Base-by-base conservation (phyloP, 2,888 invertebrate genomes). In the Pherbina coryleti region DNA sequence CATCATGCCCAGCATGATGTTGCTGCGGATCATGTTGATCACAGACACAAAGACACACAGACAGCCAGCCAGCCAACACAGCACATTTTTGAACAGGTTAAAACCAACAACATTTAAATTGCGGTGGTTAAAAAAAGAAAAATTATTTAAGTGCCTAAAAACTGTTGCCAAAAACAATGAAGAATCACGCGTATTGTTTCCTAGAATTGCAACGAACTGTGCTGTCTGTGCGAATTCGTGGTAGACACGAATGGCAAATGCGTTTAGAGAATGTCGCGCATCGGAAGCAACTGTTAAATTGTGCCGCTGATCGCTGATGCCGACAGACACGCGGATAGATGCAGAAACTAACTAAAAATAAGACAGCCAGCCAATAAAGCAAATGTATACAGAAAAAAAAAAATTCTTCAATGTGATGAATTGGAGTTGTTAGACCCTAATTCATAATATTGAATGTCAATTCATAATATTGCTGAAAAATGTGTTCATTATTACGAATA, bases 111-210 rank as follows among this genome's bases (percentile, higher is more conserved):
- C 14, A 22, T 66, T 49, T 28, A 25, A 22, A 55, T 44, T 44
- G 44, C 44, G 14, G 2, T 37, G 9, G 17, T n/a, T 3, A 57
- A n/a, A 34, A 31, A 34, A 49, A 22, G 31, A 64, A 62, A 9
- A 25, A 2, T 5, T 62, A 34, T 44, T 19, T 22, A 49, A 66
- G 57, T 67, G 55, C 31, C 14, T 51, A 31, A 37, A 64, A 74
- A 74, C 51, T 64, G 64, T 67, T 55, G 75, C 75, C 75, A 75
- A 75, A 75, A 75, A 75, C 55, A 55, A 66, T 75, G 75, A 66
- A 67, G 55, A 57, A 34, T 44, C 44, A 34, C 22, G 75, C 67
- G 66, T 75, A 75, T 75, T 66, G 67, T 66, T 75, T 75, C 75
- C 67, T 57, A 75, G 75, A 75, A 55, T 53, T 22, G 55, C 67